Conservation (phyloP, 1,140 invertebrate species). For the Bombus affinis region DNA sequence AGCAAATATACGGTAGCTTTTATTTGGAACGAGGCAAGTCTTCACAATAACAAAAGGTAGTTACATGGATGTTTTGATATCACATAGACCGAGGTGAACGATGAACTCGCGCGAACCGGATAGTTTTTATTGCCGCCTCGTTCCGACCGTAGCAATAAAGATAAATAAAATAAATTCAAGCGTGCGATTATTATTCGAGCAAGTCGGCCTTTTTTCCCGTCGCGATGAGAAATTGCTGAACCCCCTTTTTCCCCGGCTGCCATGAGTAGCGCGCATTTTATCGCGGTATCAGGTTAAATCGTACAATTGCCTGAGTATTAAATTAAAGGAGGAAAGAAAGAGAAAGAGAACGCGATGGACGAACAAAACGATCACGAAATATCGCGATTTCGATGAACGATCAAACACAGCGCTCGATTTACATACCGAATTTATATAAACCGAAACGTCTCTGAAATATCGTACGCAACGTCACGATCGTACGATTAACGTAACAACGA, state of each 20-base stretch:
- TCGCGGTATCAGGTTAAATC: slow-evolving; percentile 21
- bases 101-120: background rate
- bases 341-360: background rate
- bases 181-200: slow-evolving; percentile 31
- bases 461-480: background rate
- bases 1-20: background rate
- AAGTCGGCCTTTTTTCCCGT: background rate
- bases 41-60: background rate
- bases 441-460: background rate
- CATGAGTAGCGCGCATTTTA: slow-evolving; percentile 6
- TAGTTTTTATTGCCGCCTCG: slow-evolving; percentile 14
- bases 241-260: background rate
- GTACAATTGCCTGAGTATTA: slow-evolving; percentile 33
- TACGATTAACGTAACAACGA: background rate
- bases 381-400: slow-evolving; percentile 10
- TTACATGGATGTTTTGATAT: slow-evolving; percentile 21
- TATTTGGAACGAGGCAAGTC: background rate
- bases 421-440: background rate
- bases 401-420: background rate
- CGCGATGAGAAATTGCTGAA: slow-evolving; percentile 18
- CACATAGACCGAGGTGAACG: background rate
- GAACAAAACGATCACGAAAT: slow-evolving; percentile 17
- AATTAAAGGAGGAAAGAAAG: background rate
- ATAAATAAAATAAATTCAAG: slow-evolving; percentile 34
- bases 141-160: slow-evolving; percentile 8